These are phyloP conservation scores for Caenorhabditis remanei DNA, from an alignment of 1,140 invertebrate genomes.

Conservation along the genomic window DNA sequence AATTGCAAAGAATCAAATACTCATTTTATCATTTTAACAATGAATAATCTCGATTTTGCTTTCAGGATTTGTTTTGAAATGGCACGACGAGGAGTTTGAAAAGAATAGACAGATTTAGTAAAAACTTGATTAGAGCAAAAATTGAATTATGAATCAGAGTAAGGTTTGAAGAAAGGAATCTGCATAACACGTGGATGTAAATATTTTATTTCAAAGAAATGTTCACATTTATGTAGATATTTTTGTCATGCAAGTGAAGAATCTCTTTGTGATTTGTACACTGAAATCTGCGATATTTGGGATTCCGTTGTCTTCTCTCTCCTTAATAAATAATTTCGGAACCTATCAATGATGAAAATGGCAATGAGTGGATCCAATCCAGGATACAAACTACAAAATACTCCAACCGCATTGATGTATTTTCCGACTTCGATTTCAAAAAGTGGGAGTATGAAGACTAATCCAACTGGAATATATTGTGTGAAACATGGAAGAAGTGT, in stretches of 20 bases:
- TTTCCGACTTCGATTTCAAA: slow-evolving; percentile 12
- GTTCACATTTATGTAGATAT: too few relatives aligned
- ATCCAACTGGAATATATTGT: slow-evolving; percentile 22
- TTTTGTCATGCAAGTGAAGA: neutral
- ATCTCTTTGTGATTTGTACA: neutral
- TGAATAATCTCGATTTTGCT: too few relatives aligned
- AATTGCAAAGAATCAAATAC: too few relatives aligned
- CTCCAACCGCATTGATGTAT: neutral
- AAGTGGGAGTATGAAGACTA: neutral
- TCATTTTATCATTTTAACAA: too few relatives aligned
- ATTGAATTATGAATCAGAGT: too few relatives aligned
- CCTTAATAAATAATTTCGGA: neutral
- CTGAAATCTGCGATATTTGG: neutral
- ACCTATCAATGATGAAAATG: slow-evolving; percentile 8
- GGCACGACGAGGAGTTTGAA: too few relatives aligned
- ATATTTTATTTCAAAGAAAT: too few relatives aligned
- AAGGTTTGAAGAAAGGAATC: too few relatives aligned
- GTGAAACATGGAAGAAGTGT: slow-evolving; percentile 23
- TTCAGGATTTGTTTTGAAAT: too few relatives aligned
- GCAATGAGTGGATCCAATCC: slow-evolving; percentile 10
- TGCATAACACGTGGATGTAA: too few relatives aligned
- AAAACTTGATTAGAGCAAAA: too few relatives aligned
- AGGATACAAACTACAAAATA: slow-evolving; percentile 12
- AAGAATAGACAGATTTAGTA: too few relatives aligned
- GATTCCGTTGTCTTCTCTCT: neutral